phyloP scores from a whole-genome alignment of 2,888 invertebrate genomes.

The Mamestra brassicae region DNA sequence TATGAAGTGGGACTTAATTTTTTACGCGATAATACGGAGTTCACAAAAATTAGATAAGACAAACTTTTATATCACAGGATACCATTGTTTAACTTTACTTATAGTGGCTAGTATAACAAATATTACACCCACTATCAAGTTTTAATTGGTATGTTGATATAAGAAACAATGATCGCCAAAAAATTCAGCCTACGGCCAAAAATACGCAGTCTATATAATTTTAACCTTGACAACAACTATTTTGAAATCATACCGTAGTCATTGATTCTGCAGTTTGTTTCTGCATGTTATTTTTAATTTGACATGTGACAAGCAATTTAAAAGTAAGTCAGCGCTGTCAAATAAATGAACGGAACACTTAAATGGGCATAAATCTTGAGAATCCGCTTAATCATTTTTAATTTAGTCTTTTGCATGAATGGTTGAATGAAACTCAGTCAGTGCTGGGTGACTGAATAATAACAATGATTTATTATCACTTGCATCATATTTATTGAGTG shows the following conservation, averaged over 20 bases:
- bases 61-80: no score
- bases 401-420: not conserved
- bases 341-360: constrained; percentile 1
- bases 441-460: not conserved
- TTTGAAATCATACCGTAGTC: constrained; percentile 18
- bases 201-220: constrained; percentile 10
- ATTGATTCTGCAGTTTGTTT: not conserved
- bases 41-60: no score
- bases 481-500: not conserved
- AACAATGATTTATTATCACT: constrained; percentile 12
- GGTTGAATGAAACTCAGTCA: constrained; percentile 9
- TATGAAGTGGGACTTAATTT: no score
- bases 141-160: constrained; percentile 31
- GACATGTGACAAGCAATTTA: constrained; percentile 1
- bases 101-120: not conserved
- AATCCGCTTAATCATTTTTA: not conserved
- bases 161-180: constrained; percentile 36
- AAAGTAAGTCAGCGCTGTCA: constrained; percentile 15
- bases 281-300: constrained; percentile 5
- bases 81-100: not conserved
- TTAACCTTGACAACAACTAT: constrained; percentile 36
- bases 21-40: no score
- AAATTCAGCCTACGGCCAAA: constrained; percentile 16
- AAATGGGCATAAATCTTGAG: constrained; percentile 13
- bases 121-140: constrained; percentile 29